These are phyloP conservation scores for Conus ventricosus DNA, from an alignment of 1,140 invertebrate species.

Conservation along the genomic window DNA sequence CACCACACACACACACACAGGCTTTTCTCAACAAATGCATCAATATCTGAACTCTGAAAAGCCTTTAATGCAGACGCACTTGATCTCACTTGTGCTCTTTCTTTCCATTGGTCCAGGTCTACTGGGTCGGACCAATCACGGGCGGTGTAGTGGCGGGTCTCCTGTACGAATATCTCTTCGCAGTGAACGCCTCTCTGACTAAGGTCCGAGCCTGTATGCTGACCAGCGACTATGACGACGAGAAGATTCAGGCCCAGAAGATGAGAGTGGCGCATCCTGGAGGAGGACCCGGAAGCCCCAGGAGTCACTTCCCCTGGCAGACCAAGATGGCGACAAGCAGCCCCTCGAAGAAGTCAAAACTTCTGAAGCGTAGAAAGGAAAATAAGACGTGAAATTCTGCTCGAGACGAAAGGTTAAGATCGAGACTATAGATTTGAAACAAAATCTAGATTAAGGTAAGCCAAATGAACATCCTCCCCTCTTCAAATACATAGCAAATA, in stretches of 20 bases:
- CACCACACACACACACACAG: too few species aligned
- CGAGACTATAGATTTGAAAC: too few species aligned
- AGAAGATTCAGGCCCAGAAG: conserved; percentile 50
- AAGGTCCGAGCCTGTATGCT: conserved; percentile 57
- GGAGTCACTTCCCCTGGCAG: conserved; percentile 3
- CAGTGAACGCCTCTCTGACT: conserved; percentile 52
- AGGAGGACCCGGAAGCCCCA: conserved; percentile 33
- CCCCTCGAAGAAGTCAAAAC: background rate
- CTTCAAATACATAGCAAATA: too few species aligned
- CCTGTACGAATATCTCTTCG: conserved; percentile 86
- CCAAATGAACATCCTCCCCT: too few species aligned
- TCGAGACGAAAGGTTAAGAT: too few species aligned
- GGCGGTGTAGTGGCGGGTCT: conserved; percentile 86
- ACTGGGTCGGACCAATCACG: conserved; percentile 90
- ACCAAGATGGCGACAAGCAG: conserved; percentile 12
- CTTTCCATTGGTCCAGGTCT: conserved; percentile 77
- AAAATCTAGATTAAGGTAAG: too few species aligned
- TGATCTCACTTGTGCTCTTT: too few species aligned
- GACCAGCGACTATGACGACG: conserved; percentile 56
- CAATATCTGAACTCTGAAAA: too few species aligned
- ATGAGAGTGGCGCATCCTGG: conserved; percentile 48
- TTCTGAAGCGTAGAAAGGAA: background rate
- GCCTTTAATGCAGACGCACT: too few species aligned
- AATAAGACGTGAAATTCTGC: too few species aligned
- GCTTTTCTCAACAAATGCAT: too few species aligned